Percentiles rank a stretch among this genome's conserved stretches.
These are phyloP conservation scores for Syngnathus floridae DNA, from an alignment of 2,113 vertebrate species.

Conservation along the genomic window DNA sequence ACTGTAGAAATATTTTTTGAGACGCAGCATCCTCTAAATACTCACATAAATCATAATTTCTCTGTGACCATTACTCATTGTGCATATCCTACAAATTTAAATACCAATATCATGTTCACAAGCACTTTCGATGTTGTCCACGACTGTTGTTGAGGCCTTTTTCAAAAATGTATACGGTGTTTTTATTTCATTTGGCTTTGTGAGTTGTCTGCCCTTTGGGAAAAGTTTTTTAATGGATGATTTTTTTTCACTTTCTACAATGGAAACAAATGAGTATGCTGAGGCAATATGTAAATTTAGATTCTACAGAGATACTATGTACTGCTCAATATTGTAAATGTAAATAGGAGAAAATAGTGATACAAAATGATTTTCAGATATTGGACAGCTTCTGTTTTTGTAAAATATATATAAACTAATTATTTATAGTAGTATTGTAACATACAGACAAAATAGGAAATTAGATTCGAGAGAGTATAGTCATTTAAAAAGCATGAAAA, in stretches of 20 bases:
- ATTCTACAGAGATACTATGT: constrained; percentile 43
- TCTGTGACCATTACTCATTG: background rate
- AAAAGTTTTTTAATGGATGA: constrained; percentile 14
- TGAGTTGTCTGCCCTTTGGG: constrained; percentile 33
- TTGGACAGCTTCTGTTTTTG: constrained; percentile 31
- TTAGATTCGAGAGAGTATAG: constrained; percentile 71
- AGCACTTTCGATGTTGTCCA: constrained; percentile 30
- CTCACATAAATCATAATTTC: background rate
- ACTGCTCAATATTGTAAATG: constrained; percentile 55
- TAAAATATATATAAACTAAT: constrained; percentile 43
- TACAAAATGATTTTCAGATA: constrained; percentile 58
- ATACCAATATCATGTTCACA: constrained; percentile 4
- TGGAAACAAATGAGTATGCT: constrained; percentile 13
- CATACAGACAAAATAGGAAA: constrained; percentile 68
- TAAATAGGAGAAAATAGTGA: constrained; percentile 45
- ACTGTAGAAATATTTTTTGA: background rate
- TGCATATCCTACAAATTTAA: background rate
- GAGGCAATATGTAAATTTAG: constrained; percentile 34
- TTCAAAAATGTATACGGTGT: constrained; percentile 41
- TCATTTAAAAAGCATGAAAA: constrained; percentile 68
- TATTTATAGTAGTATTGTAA: constrained; percentile 72
- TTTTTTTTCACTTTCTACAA: constrained; percentile 29
- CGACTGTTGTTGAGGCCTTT: constrained; percentile 36
- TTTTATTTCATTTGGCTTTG: constrained; percentile 30
- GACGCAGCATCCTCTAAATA: background rate